Conservation (phyloP, 2,888 invertebrate species). For the Archips crataeganus region DNA sequence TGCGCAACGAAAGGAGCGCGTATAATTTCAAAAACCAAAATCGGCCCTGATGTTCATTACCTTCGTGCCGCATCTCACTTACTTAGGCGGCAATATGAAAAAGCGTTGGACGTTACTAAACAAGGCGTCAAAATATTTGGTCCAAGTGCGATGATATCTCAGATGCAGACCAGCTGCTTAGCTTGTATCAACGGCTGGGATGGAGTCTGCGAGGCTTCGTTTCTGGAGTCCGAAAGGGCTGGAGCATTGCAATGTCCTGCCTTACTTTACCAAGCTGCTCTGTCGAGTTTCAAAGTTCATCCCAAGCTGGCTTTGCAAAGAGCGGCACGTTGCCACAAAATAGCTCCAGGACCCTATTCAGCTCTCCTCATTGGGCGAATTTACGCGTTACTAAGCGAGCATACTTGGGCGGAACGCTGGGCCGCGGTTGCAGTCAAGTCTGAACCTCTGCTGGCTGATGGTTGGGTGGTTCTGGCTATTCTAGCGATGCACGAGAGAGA, state of each 20-base stretch:
- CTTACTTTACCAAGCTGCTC: constrained; percentile 66
- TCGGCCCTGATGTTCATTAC: constrained; percentile 64
- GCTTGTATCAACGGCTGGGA: constrained; percentile 66
- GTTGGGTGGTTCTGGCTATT: constrained; percentile 74
- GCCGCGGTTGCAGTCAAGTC: constrained; percentile 69
- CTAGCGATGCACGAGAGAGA: constrained; percentile 67
- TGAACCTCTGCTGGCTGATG: constrained; percentile 74
- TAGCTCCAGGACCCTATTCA: constrained; percentile 68
- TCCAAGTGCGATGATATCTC: constrained; percentile 67
- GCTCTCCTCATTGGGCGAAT: constrained; percentile 70
- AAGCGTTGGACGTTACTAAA: constrained; percentile 60
- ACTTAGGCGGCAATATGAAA: constrained; percentile 57
- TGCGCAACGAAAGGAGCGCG: constrained; percentile 65
- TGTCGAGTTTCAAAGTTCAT: constrained; percentile 57
- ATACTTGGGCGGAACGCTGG: constrained; percentile 72
- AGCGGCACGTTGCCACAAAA: constrained; percentile 72
- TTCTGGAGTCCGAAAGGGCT: constrained; percentile 63
- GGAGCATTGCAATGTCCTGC: constrained; percentile 63
- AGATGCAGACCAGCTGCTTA: constrained; percentile 70
- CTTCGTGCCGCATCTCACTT: constrained; percentile 67
- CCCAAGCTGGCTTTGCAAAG: constrained; percentile 68
- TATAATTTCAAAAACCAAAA: constrained; percentile 44
- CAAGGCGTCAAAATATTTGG: constrained; percentile 65
- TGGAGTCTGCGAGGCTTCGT: constrained; percentile 62
- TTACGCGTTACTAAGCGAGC: constrained; percentile 62